Evolutionary conservation across 2,888 invertebrate species (phyloP).

Genomic region (Stegophylla sp.): DNA sequence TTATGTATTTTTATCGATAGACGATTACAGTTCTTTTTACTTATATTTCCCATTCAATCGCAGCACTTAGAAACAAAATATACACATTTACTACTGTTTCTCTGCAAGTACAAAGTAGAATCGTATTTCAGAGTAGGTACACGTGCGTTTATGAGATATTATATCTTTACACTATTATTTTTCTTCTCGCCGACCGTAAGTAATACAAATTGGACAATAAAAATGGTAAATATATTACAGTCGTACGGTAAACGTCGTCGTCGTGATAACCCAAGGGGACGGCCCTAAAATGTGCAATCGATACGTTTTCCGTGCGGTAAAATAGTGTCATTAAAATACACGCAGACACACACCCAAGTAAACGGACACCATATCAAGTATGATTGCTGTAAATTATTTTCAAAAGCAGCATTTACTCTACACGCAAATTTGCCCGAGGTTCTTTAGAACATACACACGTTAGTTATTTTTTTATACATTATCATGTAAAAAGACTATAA

Average conservation of each 20-base stretch:
- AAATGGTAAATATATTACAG: neutral
- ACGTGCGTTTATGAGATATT: neutral
- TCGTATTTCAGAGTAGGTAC: neutral
- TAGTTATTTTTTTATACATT: neutral
- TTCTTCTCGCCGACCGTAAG: neutral
- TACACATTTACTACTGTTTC: too few relatives aligned
- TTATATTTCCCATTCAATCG: neutral
- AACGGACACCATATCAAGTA: neutral
- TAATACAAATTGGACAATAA: neutral
- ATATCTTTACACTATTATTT: neutral
- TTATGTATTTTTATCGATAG: neutral
- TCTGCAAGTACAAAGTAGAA: too few relatives aligned
- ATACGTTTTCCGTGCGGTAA: slow-evolving; percentile 23
- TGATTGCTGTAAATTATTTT: slow-evolving; percentile 12
- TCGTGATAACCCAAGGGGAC: slow-evolving; percentile 28
- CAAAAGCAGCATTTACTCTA: neutral
- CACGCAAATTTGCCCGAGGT: slow-evolving; percentile 1
- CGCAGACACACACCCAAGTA: slow-evolving; percentile 32
- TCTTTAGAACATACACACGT: neutral
- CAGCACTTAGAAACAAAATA: neutral
- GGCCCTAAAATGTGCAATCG: slow-evolving; percentile 36
- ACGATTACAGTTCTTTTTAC: neutral
- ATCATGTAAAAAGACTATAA: neutral
- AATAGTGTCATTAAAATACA: slow-evolving; percentile 17
- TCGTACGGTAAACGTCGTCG: neutral